Percentiles rank a stretch among this genome's conserved stretches.
Conservation (phyloP, 2,797 vertebrate species). For the Microctenopoma stevenorrisi region DNA sequence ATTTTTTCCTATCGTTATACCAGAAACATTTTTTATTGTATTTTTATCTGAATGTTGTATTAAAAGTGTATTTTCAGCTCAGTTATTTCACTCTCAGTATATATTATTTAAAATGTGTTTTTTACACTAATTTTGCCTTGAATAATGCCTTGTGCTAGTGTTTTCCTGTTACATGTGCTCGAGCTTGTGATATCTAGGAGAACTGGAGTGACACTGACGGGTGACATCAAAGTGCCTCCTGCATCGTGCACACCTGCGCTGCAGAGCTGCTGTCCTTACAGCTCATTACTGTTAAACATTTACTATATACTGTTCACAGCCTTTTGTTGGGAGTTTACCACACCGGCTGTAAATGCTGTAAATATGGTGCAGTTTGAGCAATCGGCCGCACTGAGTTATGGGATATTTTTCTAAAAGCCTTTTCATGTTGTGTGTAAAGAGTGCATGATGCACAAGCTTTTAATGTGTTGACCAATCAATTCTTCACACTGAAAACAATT, state of each 20-base stretch:
- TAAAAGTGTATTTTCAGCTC: background rate
- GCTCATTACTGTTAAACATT: conserved; percentile 41
- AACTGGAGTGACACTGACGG: conserved; percentile 29
- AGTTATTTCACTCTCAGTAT: background rate
- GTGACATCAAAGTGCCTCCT: conserved; percentile 37
- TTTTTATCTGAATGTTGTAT: background rate
- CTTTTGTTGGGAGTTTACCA: conserved; percentile 44
- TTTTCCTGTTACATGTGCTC: conserved; percentile 5
- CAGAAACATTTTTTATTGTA: background rate
- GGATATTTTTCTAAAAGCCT: conserved; percentile 74
- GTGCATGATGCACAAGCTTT: conserved; percentile 66
- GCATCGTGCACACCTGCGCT: conserved; percentile 16
- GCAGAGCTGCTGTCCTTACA: conserved; percentile 13
- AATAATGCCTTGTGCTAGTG: too few relatives aligned
- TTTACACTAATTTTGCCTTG: background rate
- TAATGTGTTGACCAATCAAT: conserved; percentile 77
- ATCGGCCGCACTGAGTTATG: conserved; percentile 51
- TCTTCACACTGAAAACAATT: conserved; percentile 58
- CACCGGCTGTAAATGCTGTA: conserved; percentile 59
- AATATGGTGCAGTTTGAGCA: conserved; percentile 39
- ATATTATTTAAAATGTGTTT: background rate
- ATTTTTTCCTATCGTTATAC: background rate
- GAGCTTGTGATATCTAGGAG: conserved; percentile 15
- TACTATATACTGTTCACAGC: conserved; percentile 55
- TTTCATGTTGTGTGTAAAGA: conserved; percentile 66